Base-by-base conservation (phyloP, 2,888 invertebrate genomes). In the Volucella inanis region DNA sequence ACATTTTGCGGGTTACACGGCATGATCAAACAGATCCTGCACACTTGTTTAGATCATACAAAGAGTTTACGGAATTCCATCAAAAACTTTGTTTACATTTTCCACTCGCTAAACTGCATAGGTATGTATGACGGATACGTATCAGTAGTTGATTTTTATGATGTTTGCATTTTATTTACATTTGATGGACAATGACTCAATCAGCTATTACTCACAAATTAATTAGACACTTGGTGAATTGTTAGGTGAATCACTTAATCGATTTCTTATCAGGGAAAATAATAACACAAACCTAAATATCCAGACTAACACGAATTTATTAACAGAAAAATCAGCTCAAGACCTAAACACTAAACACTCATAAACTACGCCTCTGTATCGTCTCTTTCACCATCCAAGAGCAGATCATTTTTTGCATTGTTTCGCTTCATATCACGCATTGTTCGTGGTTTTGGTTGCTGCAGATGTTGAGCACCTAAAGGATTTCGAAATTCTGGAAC, bases 41-140 rank as follows among this genome's bases (percentile, higher is more conserved):
- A 87, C 96, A 96, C 89, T 94, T 99, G 68, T 98, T 98, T 91
- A 95, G 99, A 81, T 97, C 98, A 0, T 99, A 98, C 93, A 97
- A 98, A 89, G 99, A 99, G 93, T 99, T 99, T 92, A 96, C 97
- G 12, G 99, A 99, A 92, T 95, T 99, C 77, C 97, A 99, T 91
- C 97, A 97, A 92, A 99, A 99, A 93, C 93, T 99, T 59, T 97
- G 97, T 90, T 93, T 97, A 88, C 96, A 97, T 91, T 99, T 98
- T 93, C 98, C 98, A 0, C 93, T 98, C 87, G 97, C 98, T 12
- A 97, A 96, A 91, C 95, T 98, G 88, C 96, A 97, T 92, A 97
- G 97, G 98, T 97, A 91, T 94, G 93, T 90, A 49, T 22, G 22
- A 6, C 12, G 11, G 12, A 49, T 10, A 22, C 12, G 9, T 47